Evolutionary conservation across 2,888 invertebrate species (phyloP).

Genomic region (Hecatera dysodea): DNA sequence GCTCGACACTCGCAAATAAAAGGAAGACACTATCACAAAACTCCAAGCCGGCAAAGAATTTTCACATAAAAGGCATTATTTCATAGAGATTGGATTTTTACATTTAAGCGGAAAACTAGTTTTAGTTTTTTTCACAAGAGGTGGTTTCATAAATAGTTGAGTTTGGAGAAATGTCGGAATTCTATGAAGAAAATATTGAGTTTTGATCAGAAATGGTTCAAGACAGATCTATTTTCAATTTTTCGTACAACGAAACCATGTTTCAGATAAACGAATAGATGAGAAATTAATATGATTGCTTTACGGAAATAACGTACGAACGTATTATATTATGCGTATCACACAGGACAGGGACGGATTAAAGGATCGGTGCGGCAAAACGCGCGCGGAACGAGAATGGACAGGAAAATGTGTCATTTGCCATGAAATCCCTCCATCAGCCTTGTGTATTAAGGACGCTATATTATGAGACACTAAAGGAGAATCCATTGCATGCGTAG

Average conservation of each 20-base stretch:
- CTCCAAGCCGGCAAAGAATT: conserved; percentile 44
- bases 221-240: not conserved
- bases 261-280: not conserved
- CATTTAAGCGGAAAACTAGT: conserved; percentile 24
- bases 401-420: conserved; percentile 57
- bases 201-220: conserved; percentile 2
- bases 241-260: not conserved
- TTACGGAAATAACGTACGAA: conserved; percentile 11
- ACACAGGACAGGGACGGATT: conserved; percentile 47
- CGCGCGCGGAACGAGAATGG: conserved; percentile 49
- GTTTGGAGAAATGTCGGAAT: not conserved
- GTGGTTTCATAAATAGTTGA: conserved; percentile 18
- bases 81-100: conserved; percentile 37
- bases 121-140: conserved; percentile 15
- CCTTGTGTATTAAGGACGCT: conserved; percentile 49
- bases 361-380: conserved; percentile 46
- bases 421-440: conserved; percentile 54
- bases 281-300: conserved; percentile 17
- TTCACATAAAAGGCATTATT: conserved; percentile 52
- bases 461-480: conserved; percentile 46
- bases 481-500: conserved; percentile 57
- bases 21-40: conserved; percentile 40
- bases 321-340: conserved; percentile 31
- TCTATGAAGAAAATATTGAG: not conserved
- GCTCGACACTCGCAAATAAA: conserved; percentile 54